These are phyloP conservation scores for Aplidium turbinatum DNA, from an alignment of 23 tunicate species.

Conservation along the genomic window DNA sequence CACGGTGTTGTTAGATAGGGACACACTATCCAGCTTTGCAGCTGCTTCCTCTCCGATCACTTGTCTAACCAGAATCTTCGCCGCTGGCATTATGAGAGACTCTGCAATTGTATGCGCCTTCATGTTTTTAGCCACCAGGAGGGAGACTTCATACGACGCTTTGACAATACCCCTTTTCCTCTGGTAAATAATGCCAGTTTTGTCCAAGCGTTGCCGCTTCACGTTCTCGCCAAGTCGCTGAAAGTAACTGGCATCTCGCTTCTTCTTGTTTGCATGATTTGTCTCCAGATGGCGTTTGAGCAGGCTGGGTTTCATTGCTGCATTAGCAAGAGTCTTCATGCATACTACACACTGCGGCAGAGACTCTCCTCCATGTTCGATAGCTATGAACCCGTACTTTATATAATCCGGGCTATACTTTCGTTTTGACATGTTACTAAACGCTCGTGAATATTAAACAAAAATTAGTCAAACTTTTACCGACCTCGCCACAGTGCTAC, in stretches of 20 bases:
- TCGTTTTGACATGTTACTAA: too few relatives aligned
- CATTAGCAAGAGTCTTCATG: constrained; percentile 44
- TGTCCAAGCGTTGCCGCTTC: constrained; percentile 58
- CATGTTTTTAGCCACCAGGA: constrained; percentile 55
- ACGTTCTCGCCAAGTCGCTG: constrained; percentile 28
- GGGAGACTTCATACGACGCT: constrained; percentile 69
- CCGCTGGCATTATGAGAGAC: constrained; percentile 58
- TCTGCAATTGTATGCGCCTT: constrained; percentile 69
- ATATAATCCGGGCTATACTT: too few relatives aligned
- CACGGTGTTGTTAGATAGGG: constrained; percentile 50
- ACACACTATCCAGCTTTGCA: constrained; percentile 47
- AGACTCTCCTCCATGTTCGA: constrained; percentile 23
- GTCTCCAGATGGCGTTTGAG: constrained; percentile 43
- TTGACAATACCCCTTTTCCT: constrained; percentile 38
- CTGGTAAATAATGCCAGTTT: constrained; percentile 48
- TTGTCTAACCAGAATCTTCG: constrained; percentile 44
- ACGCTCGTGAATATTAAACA: too few relatives aligned
- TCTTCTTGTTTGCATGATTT: constrained; percentile 43
- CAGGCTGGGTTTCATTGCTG: constrained; percentile 46
- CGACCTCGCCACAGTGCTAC: too few relatives aligned
- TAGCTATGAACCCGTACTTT: constrained; percentile 22
- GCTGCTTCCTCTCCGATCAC: constrained; percentile 48
- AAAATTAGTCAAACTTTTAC: too few relatives aligned
- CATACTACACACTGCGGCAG: constrained; percentile 49
- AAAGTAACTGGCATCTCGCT: constrained; percentile 38